Evolutionary conservation across 2,888 invertebrate species (phyloP).

Genomic region (Agonopterix heracliana): DNA sequence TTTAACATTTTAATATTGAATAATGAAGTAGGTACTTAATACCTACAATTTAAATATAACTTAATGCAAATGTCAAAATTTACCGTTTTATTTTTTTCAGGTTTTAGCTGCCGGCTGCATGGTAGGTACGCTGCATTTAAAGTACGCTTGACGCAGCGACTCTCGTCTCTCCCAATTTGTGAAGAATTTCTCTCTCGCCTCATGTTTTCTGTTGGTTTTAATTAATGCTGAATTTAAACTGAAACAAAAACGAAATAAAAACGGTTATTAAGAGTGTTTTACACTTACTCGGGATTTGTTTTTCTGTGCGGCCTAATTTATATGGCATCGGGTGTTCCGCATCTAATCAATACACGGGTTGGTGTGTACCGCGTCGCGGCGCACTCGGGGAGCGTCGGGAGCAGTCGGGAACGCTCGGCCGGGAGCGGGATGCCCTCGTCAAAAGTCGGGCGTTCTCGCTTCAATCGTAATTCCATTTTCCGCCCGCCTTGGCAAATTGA

Average conservation of each 20-base stretch:
- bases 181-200: too few species aligned
- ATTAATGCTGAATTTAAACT: too few species aligned
- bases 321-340: slow-evolving; percentile 74
- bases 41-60: too few species aligned
- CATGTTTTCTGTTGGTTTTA: too few species aligned
- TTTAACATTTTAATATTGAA: too few species aligned
- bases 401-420: slow-evolving; percentile 43
- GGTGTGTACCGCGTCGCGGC: slow-evolving; percentile 49
- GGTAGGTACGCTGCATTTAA: not conserved
- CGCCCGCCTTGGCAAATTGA: slow-evolving; percentile 78
- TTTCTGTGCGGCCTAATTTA: slow-evolving; percentile 74
- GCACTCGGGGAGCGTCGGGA: slow-evolving; percentile 44
- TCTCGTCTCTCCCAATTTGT: too few species aligned
- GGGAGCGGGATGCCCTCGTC: slow-evolving; percentile 33
- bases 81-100: too few species aligned
- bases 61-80: too few species aligned
- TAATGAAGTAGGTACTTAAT: too few species aligned
- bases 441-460: slow-evolving; percentile 63
- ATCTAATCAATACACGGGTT: slow-evolving; percentile 74
- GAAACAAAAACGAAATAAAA: too few species aligned
- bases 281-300: slow-evolving; percentile 37
- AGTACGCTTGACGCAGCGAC: not conserved
- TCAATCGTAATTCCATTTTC: slow-evolving; percentile 77
- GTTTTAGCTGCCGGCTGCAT: slow-evolving; percentile 27
- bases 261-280: too few species aligned